Conservation (phyloP, 2,888 invertebrate genomes). For the Synanthedon formicaeformis region DNA sequence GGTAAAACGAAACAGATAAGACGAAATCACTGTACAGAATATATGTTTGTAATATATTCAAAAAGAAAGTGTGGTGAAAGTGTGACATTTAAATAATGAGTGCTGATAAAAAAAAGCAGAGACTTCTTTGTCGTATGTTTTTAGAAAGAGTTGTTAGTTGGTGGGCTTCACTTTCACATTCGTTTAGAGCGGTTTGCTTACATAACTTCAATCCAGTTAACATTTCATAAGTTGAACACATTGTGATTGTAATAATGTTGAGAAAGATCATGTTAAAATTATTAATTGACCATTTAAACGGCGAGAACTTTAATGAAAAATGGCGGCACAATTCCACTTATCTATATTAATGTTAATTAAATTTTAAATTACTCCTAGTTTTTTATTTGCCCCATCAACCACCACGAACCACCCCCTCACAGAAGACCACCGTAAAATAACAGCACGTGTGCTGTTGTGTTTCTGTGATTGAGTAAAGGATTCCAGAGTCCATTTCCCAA, state of each 20-base stretch:
- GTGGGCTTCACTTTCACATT: slow-evolving; percentile 6
- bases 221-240: neutral
- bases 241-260: no score
- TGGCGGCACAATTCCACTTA: no score
- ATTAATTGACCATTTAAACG: no score
- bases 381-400: no score
- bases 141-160: neutral
- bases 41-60: slow-evolving; percentile 28
- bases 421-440: no score
- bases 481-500: no score
- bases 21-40: slow-evolving; percentile 24
- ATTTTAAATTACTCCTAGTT: no score
- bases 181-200: neutral
- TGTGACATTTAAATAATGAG: slow-evolving; percentile 39
- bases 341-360: no score
- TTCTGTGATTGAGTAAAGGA: no score
- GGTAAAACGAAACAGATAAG: neutral
- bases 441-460: no score
- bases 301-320: no score
- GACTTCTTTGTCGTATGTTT: slow-evolving; percentile 4
- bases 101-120: slow-evolving; percentile 19
- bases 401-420: no score
- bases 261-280: neutral
- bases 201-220: neutral
- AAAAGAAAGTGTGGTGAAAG: slow-evolving; percentile 51